phyloP scores from a whole-genome alignment of 1,140 invertebrate species.

The Drosophila micromelanica region DNA sequence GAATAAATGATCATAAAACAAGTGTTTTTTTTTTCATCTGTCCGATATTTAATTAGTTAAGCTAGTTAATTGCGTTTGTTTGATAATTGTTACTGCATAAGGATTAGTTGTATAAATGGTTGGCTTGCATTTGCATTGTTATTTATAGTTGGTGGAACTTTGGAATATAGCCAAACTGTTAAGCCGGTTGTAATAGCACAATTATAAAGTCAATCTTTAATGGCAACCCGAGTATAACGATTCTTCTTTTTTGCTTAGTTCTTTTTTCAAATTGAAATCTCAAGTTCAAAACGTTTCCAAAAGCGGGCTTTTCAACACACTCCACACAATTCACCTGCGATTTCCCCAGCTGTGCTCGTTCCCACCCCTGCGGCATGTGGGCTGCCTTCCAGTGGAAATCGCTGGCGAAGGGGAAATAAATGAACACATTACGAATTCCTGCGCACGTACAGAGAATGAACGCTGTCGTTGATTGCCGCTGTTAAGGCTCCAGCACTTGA shows the following conservation, averaged over 20 bases:
- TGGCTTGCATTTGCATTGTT: too few relatives aligned
- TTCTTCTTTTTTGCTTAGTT: too few relatives aligned
- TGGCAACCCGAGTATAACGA: too few relatives aligned
- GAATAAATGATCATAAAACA: constrained; percentile 7
- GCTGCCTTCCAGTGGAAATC: constrained; percentile 50
- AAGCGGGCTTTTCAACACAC: constrained; percentile 27
- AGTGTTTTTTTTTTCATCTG: too few relatives aligned
- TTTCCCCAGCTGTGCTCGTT: constrained; percentile 17
- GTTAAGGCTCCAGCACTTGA: constrained; percentile 78
- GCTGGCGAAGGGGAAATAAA: not conserved
- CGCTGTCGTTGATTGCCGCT: constrained; percentile 52
- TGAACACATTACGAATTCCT: constrained; percentile 56
- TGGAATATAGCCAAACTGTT: too few relatives aligned
- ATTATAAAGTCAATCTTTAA: too few relatives aligned
- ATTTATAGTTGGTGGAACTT: too few relatives aligned
- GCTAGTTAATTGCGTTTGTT: not conserved
- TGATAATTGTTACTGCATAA: too few relatives aligned
- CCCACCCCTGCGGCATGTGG: constrained; percentile 16
- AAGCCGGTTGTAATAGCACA: too few relatives aligned
- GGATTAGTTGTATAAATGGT: too few relatives aligned
- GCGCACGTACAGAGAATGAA: constrained; percentile 70
- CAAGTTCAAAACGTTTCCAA: not conserved
- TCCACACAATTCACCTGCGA: not conserved
- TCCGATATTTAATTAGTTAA: not conserved
- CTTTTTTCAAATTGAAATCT: not conserved